Evolutionary conservation across 2,113 vertebrate genomes (phyloP).

Genomic region (Pelmatolapia mariae): DNA sequence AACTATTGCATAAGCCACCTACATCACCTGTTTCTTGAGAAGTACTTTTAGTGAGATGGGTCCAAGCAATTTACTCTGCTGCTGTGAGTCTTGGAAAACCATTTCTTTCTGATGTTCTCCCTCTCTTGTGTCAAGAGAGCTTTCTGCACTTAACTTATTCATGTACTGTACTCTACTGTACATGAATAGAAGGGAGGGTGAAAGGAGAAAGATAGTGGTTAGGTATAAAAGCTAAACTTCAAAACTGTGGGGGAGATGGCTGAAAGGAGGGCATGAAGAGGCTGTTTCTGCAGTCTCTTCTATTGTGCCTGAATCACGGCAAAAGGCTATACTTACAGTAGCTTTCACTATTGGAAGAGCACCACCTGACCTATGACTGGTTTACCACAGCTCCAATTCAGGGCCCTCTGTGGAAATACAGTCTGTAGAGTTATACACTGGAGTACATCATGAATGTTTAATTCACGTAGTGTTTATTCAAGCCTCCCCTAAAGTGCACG

Average conservation of each 20-base stretch:
- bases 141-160: conserved; percentile 69
- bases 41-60: conserved; percentile 52
- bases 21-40: conserved; percentile 57
- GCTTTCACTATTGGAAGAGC: not conserved
- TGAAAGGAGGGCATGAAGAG: conserved; percentile 35
- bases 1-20: conserved; percentile 52
- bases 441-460: conserved; percentile 19
- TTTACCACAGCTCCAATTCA: not conserved
- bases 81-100: conserved; percentile 48
- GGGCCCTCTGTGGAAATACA: conserved; percentile 1
- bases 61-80: conserved; percentile 32
- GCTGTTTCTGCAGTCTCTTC: conserved; percentile 11
- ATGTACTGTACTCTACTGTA: conserved; percentile 58
- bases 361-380: conserved; percentile 27
- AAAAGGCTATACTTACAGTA: conserved; percentile 20
- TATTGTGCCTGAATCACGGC: conserved; percentile 30
- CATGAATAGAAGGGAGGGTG: conserved; percentile 36
- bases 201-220: conserved; percentile 47
- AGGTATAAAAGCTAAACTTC: conserved; percentile 47
- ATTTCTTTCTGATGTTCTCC: conserved; percentile 45
- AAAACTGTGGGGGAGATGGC: conserved; percentile 42
- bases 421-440: not conserved
- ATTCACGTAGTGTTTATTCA: conserved; percentile 9
- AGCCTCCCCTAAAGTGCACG: not conserved
- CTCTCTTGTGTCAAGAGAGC: conserved; percentile 50